Percentiles rank a stretch among this genome's conserved stretches.
Conservation (phyloP, 2,797 vertebrate genomes). For the Brachyrhaphis roseni region DNA sequence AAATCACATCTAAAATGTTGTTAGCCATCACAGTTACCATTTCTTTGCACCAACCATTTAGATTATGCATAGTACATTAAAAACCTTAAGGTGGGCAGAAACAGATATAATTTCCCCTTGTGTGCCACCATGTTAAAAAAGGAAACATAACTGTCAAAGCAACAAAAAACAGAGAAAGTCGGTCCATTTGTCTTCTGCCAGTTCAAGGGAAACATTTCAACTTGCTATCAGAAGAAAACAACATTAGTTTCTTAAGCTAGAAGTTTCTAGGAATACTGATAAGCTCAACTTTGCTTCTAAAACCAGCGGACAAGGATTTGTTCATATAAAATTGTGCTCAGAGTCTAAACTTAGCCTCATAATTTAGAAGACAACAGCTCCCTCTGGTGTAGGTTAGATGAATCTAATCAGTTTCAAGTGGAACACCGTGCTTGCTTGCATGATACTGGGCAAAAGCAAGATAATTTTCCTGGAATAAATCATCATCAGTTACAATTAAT, state of each 20-base stretch:
- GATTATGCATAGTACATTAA: not conserved
- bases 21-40: not conserved
- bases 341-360: not conserved
- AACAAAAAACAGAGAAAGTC: constrained; percentile 47
- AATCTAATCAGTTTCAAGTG: constrained; percentile 5
- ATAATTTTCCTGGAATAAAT: not conserved
- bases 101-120: not conserved
- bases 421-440: constrained; percentile 38
- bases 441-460: constrained; percentile 4
- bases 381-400: constrained; percentile 32
- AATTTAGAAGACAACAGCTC: constrained; percentile 19
- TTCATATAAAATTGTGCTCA: not conserved
- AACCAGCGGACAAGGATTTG: constrained; percentile 7
- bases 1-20: not conserved
- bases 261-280: constrained; percentile 1
- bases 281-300: not conserved
- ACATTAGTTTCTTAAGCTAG: constrained; percentile 8
- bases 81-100: not conserved
- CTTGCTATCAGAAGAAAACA: not conserved
- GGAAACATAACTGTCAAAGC: constrained; percentile 50
- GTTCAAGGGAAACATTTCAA: not conserved
- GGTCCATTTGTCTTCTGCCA: constrained; percentile 22
- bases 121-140: constrained; percentile 1
- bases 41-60: not conserved
- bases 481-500: constrained; percentile 2